Evolutionary conservation across 2,113 vertebrate species (phyloP).

Genomic region (Nothobranchius kuhntae): DNA sequence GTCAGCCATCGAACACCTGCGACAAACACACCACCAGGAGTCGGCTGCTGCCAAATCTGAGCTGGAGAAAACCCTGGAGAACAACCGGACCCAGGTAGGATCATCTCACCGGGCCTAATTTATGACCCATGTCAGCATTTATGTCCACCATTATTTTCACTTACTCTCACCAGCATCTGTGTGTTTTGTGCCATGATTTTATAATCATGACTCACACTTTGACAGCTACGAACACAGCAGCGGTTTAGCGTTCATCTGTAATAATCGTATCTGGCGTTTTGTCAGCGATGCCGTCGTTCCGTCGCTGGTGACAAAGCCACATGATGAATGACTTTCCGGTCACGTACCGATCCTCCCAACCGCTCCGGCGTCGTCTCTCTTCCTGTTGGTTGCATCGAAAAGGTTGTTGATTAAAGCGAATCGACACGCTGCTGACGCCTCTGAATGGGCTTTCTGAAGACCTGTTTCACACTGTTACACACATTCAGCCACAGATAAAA

Average conservation of each 20-base stretch:
- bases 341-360: constrained; percentile 13
- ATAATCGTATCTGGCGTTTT: neutral
- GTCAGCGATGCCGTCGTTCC: neutral
- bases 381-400: neutral
- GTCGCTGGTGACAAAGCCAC: neutral
- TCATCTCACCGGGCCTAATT: neutral
- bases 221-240: neutral
- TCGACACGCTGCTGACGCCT: constrained; percentile 1
- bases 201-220: neutral
- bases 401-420: neutral
- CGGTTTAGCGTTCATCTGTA: neutral
- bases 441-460: neutral
- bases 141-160: neutral
- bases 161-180: neutral
- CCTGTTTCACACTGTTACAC: constrained; percentile 13
- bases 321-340: constrained; percentile 12
- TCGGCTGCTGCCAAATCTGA: constrained; percentile 85
- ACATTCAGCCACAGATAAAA: neutral
- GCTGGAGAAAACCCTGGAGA: constrained; percentile 89
- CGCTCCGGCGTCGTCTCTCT: neutral
- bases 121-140: neutral
- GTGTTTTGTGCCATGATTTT: neutral
- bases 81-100: constrained; percentile 86
- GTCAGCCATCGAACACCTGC: constrained; percentile 91
- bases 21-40: constrained; percentile 93